These are phyloP conservation scores for Porites cylindrica DNA, from an alignment of 92 coral and sea anemone species.

Conservation along the genomic window DNA sequence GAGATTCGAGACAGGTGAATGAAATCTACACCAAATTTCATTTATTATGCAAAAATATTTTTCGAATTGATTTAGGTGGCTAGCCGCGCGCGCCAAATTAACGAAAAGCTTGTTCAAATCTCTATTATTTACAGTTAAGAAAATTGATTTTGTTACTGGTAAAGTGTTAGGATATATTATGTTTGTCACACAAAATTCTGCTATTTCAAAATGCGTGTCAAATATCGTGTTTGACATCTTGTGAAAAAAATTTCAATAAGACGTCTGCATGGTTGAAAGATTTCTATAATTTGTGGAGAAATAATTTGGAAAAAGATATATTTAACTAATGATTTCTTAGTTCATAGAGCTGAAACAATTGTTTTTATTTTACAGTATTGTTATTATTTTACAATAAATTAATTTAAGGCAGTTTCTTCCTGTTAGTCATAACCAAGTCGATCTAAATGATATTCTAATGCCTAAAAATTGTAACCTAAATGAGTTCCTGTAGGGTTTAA, in stretches of 20 bases:
- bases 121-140: not conserved
- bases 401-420: too few species aligned
- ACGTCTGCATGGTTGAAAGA: not conserved
- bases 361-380: not conserved
- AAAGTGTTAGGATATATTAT: not conserved
- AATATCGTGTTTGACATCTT: not conserved
- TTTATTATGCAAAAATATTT: slow-evolving; percentile 40
- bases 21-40: slow-evolving; percentile 4
- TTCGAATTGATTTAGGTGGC: not conserved
- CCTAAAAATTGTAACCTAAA: not conserved
- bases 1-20: slow-evolving; percentile 30
- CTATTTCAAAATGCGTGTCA: not conserved
- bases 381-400: not conserved
- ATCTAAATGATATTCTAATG: not conserved
- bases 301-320: not conserved
- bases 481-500: not conserved
- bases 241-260: not conserved
- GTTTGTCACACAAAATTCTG: not conserved
- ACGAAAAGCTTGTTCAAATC: not conserved
- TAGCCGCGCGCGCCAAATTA: not conserved
- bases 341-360: not conserved
- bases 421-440: not conserved
- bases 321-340: not conserved
- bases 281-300: not conserved
- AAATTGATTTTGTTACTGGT: not conserved